Evolutionary conservation across 2,888 invertebrate genomes (phyloP), one percentile per base, ranked within the genome.

Genomic region (Cerastoderma edule): DNA sequence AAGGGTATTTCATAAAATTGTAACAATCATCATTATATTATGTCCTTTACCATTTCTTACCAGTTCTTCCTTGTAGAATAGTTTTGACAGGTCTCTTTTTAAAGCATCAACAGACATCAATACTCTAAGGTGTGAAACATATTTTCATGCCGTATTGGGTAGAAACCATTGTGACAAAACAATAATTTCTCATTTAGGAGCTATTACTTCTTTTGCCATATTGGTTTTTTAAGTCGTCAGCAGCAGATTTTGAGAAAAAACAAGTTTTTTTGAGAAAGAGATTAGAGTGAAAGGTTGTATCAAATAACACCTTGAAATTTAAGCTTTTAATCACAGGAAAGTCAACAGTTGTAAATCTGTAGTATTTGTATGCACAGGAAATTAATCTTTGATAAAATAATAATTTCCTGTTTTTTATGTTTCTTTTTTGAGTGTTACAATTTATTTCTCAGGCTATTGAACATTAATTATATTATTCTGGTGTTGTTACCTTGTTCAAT

Each of bases 381-480:
- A 68, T 72, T 72, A 76, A 33, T 13, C 16, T 53, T 27, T 57
- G 66, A 72, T 72, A 54, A 72, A 71, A 68, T 65, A 46, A 39
- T 65, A n/a, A 76, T 72, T 76, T 76, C 72, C 76, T 54, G 53
- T 46, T 56, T 56, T 67, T 72, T 72, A 71, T 72, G 27, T 35
- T 60, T 60, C 35, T 60, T 39, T 35, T 22, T 60, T 22, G 33
- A 60, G 39, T 32, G 39, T 60, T 24, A 57, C n/a, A n/a, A 32
- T 57, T 57, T 27, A 24, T 24, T 24, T 53, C n/a, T 24, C 19
- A 50, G 10, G 24, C 10, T 50, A 50, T 24, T 50, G 50, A 50
- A 50, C 16, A 50, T n/a, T n/a, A 50, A 50, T 1, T 50, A 10
- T 2, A 2, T 10, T 10, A 19, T 50, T 19, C n/a, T n/a, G n/a